phyloP scores from a whole-genome alignment of 2,113 vertebrate species.

The Lepisosteus osseus region DNA sequence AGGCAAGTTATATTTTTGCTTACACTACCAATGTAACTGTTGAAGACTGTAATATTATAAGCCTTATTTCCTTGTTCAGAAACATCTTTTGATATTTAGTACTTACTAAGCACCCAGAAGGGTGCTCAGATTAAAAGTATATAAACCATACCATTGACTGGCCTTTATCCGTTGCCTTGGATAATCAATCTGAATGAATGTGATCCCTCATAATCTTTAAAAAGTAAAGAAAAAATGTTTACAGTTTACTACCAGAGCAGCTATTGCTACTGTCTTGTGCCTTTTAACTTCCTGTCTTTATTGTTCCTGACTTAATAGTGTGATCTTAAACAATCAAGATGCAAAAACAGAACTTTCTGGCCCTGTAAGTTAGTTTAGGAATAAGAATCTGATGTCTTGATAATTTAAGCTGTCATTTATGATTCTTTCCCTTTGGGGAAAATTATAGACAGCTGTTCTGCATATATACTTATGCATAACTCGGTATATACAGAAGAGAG shows the following conservation, averaged over 20 bases:
- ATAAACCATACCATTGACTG: slow-evolving; percentile 22
- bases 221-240: slow-evolving; percentile 46
- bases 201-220: slow-evolving; percentile 11
- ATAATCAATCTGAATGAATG: slow-evolving; percentile 25
- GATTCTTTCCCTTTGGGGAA: too few species aligned
- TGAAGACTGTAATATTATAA: slow-evolving; percentile 67
- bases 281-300: slow-evolving; percentile 45
- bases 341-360: neutral
- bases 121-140: neutral
- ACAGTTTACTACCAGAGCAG: slow-evolving; percentile 46
- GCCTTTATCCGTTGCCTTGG: slow-evolving; percentile 67
- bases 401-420: too few species aligned
- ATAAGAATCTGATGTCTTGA: neutral
- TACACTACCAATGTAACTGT: slow-evolving; percentile 73
- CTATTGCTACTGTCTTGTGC: slow-evolving; percentile 59
- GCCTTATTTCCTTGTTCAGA: slow-evolving; percentile 75
- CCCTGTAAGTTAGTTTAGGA: neutral
- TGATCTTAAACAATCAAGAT: neutral
- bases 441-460: neutral
- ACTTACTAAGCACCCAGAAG: slow-evolving; percentile 39
- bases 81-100: slow-evolving; percentile 53
- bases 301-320: too few species aligned
- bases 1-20: slow-evolving; percentile 72
- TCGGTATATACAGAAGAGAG: neutral
- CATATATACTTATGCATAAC: neutral